Percentiles rank a stretch among this genome's conserved stretches.
Conservation (phyloP, 2,113 vertebrate genomes). For the Otolemur garnettii region DNA sequence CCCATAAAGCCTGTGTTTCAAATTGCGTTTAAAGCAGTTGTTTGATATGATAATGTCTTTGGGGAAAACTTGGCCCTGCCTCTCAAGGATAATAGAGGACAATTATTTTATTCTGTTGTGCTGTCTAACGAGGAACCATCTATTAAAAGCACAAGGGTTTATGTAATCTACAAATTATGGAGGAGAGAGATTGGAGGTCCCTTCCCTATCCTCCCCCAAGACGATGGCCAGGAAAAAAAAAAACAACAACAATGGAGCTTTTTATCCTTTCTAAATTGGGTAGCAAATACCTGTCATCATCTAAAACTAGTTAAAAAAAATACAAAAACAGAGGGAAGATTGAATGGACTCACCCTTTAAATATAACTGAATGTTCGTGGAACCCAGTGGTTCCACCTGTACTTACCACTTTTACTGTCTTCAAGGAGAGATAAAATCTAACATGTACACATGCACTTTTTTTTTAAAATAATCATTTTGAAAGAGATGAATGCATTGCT, state of each 20-base stretch:
- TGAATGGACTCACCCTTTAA: constrained; percentile 38
- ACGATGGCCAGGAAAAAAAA: background rate
- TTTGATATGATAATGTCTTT: constrained; percentile 65
- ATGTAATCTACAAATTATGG: constrained; percentile 57
- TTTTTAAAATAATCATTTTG: constrained; percentile 13
- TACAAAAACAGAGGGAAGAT: constrained; percentile 16
- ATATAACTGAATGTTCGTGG: constrained; percentile 42
- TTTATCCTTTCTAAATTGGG: constrained; percentile 47
- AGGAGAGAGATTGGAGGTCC: constrained; percentile 1
- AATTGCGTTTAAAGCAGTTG: constrained; percentile 37
- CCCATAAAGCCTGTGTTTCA: constrained; percentile 60
- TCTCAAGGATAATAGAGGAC: constrained; percentile 62
- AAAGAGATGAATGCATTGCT: constrained; percentile 3
- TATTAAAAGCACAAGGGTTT: constrained; percentile 62
- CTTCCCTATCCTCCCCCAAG: background rate
- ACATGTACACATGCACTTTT: constrained; percentile 41
- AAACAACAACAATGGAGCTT: background rate
- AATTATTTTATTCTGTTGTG: constrained; percentile 63
- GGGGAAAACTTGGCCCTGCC: constrained; percentile 18
- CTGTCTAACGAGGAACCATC: constrained; percentile 38
- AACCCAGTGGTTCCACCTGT: background rate
- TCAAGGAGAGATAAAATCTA: constrained; percentile 59
- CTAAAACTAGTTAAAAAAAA: background rate
- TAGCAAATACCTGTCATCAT: constrained; percentile 25
- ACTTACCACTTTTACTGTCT: constrained; percentile 16